phyloP scores from a whole-genome alignment of 2,797 vertebrate genomes.

The Streptopelia turtur region DNA sequence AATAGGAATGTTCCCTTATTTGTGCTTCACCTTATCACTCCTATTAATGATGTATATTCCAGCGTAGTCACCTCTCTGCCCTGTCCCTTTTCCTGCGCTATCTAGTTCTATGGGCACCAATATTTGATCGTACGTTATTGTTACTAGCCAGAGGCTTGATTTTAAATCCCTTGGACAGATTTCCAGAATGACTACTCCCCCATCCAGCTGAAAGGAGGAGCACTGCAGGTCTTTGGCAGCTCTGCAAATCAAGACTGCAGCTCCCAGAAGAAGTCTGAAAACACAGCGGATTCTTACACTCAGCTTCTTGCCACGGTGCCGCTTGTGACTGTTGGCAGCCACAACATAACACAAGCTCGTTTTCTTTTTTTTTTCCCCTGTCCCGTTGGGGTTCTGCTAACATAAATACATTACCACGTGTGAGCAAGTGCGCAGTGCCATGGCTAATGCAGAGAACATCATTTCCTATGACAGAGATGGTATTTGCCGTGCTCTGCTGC shows the following conservation, averaged over 20 bases:
- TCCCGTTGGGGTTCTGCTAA: neutral
- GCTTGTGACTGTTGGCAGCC: slow-evolving; percentile 41
- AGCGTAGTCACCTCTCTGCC: neutral
- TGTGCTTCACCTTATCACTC: neutral
- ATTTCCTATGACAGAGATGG: neutral
- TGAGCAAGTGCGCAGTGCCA: neutral
- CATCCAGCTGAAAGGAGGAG: slow-evolving; percentile 25
- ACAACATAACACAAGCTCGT: neutral
- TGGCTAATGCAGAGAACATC: neutral
- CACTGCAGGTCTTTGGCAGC: slow-evolving; percentile 33
- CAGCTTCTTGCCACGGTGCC: neutral
- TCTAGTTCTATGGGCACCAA: neutral
- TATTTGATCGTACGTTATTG: neutral
- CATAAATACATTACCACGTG: neutral
- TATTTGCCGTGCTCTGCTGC: neutral
- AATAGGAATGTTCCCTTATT: neutral
- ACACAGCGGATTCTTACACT: slow-evolving; percentile 42
- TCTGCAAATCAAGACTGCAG: slow-evolving; percentile 5
- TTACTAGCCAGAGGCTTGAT: neutral
- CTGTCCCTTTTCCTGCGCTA: neutral
- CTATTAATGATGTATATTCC: neutral
- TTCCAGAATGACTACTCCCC: neutral
- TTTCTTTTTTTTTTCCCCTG: neutral
- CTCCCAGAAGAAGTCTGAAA: slow-evolving; percentile 25
- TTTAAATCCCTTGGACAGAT: neutral